Evolutionary conservation across 2,113 vertebrate species (phyloP).

Genomic region (Tragulus kanchil): DNA sequence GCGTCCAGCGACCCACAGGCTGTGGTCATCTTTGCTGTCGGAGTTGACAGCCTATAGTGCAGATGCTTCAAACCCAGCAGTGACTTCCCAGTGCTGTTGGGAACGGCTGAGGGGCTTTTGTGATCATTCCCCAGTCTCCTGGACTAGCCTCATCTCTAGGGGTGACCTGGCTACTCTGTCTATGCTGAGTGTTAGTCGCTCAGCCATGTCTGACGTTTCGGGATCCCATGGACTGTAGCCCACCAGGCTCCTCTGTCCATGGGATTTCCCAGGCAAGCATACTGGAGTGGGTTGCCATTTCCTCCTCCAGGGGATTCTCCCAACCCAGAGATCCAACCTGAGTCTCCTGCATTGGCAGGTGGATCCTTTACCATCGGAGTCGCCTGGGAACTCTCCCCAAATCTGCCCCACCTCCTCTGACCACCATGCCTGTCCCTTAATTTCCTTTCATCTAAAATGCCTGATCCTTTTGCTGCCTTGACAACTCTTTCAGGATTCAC

Average conservation of each 20-base stretch:
- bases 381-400: background rate
- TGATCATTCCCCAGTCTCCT: background rate
- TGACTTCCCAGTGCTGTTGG: background rate
- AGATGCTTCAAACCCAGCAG: background rate
- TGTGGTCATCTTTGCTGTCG: background rate
- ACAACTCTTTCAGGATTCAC: constrained; percentile 46
- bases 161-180: background rate
- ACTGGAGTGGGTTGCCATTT: background rate
- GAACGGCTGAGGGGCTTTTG: background rate
- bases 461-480: constrained; percentile 53
- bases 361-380: background rate
- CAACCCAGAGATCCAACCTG: background rate
- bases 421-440: background rate
- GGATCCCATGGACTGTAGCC: background rate
- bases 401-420: background rate
- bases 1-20: background rate
- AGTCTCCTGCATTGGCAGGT: background rate
- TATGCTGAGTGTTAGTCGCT: background rate
- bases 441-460: background rate
- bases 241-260: background rate
- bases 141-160: background rate
- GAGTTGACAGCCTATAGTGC: background rate
- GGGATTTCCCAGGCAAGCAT: background rate
- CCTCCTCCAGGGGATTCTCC: background rate
- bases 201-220: background rate